Base-by-base conservation (phyloP, 2,113 vertebrate genomes). In the Pycnonotus jocosus region DNA sequence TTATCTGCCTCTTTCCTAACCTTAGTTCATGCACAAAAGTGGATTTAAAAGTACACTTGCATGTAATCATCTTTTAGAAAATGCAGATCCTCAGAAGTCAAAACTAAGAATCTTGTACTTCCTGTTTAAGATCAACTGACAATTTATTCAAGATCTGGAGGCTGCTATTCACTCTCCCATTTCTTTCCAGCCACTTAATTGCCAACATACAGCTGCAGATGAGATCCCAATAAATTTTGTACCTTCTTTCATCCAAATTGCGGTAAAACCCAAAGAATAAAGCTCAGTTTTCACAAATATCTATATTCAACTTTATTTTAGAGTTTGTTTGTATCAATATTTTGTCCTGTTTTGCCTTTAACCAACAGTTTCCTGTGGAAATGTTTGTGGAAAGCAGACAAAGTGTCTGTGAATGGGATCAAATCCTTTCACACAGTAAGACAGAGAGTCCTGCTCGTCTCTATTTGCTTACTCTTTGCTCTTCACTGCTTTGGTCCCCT, bases 1-100 rank as follows among this genome's bases (percentile, higher is more conserved):
- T 94, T 88, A 84, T 90, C 81, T 90, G 85, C 48, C 88, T 96
- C 71, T 88, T 93, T 70, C 68, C 44, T 86, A 92, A 90, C 85
- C 90, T 90, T 81, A 88, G 74, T n/a, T 90, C 79, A 56, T 48
- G 56, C 44, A 47, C 33, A 78, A 77, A 79, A 83, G 51, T 60
- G n/a, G 54, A 83, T 91, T 83, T 90, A 44, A 91, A 95, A 87
- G 83, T 45, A 47, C 38, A 9, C 11, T 91, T 70, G 64, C 47
- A 86, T 12, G n/a, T 73, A 86, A 86, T 78, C 0, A 58, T 70
- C 50, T 80, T 79, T 88, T 56, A 62, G 79, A 89, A 97, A 92
- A 90, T 64, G 37, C 37, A 77, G 50, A 56, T 76, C 62, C 38
- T 90, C 47, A 47, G 64, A 73, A 94, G 48, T 81, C 28, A 81